phyloP scores from a whole-genome alignment of 64 coral and sea anemone genomes.

The Montipora cactus region DNA sequence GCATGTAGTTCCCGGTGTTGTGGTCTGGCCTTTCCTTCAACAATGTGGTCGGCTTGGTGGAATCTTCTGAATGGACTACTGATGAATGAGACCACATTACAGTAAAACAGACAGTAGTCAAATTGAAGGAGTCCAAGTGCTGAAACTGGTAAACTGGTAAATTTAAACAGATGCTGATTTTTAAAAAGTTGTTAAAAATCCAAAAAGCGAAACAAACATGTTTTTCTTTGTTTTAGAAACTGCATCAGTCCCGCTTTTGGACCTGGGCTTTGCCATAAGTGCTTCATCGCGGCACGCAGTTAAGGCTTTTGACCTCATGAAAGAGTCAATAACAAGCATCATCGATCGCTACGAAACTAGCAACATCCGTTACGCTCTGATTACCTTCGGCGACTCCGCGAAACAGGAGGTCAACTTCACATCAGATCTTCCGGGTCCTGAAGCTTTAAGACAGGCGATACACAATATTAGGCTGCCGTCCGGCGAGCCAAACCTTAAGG shows the following conservation, averaged over 20 bases:
- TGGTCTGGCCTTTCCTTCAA: too few relatives aligned
- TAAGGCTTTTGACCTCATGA: conserved; percentile 69
- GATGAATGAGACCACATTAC: too few relatives aligned
- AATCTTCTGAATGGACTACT: too few relatives aligned
- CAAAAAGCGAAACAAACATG: too few relatives aligned
- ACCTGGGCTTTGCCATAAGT: conserved; percentile 80
- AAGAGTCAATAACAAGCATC: conserved; percentile 61
- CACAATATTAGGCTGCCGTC: conserved; percentile 12
- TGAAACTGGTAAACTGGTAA: too few relatives aligned
- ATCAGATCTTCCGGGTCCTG: conserved; percentile 6
- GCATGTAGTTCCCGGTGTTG: too few relatives aligned
- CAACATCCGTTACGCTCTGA: conserved; percentile 71
- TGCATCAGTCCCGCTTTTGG: conserved; percentile 63
- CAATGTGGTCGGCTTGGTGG: too few relatives aligned
- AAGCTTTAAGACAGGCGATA: conserved; percentile 45
- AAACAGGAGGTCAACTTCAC: conserved; percentile 59
- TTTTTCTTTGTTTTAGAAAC: conserved; percentile 64
- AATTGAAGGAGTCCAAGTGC: too few relatives aligned
- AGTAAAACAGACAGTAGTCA: too few relatives aligned
- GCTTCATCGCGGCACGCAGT: conserved; percentile 55
- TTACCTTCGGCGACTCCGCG: conserved; percentile 66
- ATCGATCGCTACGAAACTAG: conserved; percentile 70
- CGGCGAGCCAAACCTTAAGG: conserved; percentile 59
- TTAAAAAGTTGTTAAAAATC: too few relatives aligned
- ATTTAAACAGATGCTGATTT: too few relatives aligned